Base-by-base conservation (phyloP, 1,140 invertebrate genomes). In the Alviniconcha marisindica region DNA sequence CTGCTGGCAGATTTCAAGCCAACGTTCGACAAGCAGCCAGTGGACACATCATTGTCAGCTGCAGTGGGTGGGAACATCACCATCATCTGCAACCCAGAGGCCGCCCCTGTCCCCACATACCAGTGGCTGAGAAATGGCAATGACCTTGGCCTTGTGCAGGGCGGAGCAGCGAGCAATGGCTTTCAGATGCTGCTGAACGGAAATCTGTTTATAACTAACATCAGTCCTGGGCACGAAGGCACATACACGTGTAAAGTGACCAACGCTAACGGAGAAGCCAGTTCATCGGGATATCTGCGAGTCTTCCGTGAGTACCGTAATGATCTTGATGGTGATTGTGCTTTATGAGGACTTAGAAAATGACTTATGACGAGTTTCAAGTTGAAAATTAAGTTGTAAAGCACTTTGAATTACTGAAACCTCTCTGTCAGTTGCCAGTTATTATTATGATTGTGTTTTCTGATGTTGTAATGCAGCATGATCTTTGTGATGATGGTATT, bases 1-100 rank as follows among this genome's bases (percentile, higher is more conserved):
- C n/a, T n/a, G n/a, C n/a, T 93, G 93, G 66, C 86, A 96, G 96
- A 96, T 38, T 94, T 99, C 85, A 96, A 95, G 89, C 98, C 98
- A 40, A 96, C 96, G 0, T 99, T 99, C 92, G 96, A 96, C 85
- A 99, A 99, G 92, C 94, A 94, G 73, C 98, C 98, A 10, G 93
- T 99, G 69, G 96, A 97, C 91, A 94, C 95, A 1, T 97, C 97
- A 93, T 96, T 96, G 18, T 97, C 97, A 93, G 97, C 97, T 1
- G 96, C 97, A 1, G 96, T 97, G 92, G 96, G 96, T 85, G 97
- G 97, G 56, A 99, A 99, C 93, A 96, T 97, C 0, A 99, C 98
- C 0, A 96, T 99, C 71, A 94, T 95, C 71, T 99, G 98, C 93
- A 95, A 97, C 89, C 98, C 98, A 0, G 98, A 99, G 94, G 97